Evolutionary conservation across 1,140 invertebrate species (phyloP).

Genomic region (Tachypleus tridentatus): DNA sequence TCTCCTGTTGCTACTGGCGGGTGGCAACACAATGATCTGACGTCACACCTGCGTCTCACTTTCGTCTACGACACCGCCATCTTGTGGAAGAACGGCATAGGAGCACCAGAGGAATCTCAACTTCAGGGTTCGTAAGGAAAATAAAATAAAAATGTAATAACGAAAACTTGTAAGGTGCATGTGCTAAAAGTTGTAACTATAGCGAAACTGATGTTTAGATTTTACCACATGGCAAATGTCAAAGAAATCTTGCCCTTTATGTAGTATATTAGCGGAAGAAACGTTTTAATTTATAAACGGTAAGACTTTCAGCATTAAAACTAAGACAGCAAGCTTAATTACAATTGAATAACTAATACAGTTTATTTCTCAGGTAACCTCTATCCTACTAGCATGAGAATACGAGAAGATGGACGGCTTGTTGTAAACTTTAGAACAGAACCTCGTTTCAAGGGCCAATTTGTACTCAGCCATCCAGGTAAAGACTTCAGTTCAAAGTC

Average conservation of each 20-base stretch:
- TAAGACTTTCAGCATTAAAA: no score
- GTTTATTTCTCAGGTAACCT: conserved; percentile 28
- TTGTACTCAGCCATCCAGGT: conserved; percentile 30
- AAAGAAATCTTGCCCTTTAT: no score
- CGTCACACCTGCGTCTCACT: conserved; percentile 30
- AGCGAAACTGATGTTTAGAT: no score
- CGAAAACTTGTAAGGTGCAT: no score
- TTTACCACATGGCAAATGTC: no score
- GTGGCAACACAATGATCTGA: conserved; percentile 35
- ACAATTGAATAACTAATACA: no score
- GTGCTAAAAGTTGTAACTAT: no score
- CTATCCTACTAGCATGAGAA: conserved; percentile 33
- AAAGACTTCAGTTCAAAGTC: conserved; percentile 31
- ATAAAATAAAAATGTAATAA: no score
- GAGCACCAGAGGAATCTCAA: conserved; percentile 25
- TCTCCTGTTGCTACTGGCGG: conserved; percentile 29
- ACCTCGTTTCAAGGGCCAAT: conserved; percentile 33
- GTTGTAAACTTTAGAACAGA: conserved; percentile 33
- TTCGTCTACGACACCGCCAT: conserved; percentile 37
- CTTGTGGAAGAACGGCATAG: conserved; percentile 35
- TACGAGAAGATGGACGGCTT: conserved; percentile 31
- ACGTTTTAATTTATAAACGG: no score
- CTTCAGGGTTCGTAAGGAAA: conserved; percentile 26
- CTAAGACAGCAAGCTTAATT: not conserved
- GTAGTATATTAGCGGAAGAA: no score